phyloP scores from a whole-genome alignment of 30 jellyfish, hydroid and myxozoan genomes.

The Hydractinia symbiolongicarpus region DNA sequence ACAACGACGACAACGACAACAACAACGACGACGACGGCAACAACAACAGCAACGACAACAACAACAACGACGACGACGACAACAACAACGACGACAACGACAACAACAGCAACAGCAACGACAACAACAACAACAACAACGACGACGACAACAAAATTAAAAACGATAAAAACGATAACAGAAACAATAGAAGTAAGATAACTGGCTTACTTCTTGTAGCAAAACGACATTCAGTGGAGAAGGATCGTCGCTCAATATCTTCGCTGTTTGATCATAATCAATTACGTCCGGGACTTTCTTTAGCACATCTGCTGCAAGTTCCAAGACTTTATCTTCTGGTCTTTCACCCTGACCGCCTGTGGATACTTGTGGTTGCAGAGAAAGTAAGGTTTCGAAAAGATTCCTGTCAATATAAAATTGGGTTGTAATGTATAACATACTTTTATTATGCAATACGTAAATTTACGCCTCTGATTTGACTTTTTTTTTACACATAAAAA shows the following conservation, averaged over 20 bases:
- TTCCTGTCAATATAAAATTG: constrained; percentile 33
- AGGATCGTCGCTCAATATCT: constrained; percentile 81
- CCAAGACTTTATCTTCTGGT: constrained; percentile 81
- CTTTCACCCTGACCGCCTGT: constrained; percentile 85
- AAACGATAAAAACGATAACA: neutral
- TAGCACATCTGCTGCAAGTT: constrained; percentile 84
- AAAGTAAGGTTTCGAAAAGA: constrained; percentile 80
- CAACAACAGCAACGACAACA: no score
- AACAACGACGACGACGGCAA: no score
- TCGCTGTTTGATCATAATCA: constrained; percentile 87
- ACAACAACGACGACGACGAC: no score
- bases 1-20: no score
- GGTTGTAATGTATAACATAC: neutral
- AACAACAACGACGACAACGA: no score
- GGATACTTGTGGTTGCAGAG: constrained; percentile 95
- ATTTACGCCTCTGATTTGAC: no score
- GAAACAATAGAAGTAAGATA: neutral
- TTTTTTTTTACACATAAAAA: no score
- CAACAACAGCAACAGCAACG: no score
- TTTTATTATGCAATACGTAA: neutral
- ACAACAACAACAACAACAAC: no score
- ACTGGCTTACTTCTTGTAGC: constrained; percentile 73
- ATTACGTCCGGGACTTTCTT: constrained; percentile 81
- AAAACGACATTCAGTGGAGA: constrained; percentile 94
- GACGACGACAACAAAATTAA: no score